Evolutionary conservation across 2,888 invertebrate genomes (phyloP).

Genomic region (Noctua pronuba): DNA sequence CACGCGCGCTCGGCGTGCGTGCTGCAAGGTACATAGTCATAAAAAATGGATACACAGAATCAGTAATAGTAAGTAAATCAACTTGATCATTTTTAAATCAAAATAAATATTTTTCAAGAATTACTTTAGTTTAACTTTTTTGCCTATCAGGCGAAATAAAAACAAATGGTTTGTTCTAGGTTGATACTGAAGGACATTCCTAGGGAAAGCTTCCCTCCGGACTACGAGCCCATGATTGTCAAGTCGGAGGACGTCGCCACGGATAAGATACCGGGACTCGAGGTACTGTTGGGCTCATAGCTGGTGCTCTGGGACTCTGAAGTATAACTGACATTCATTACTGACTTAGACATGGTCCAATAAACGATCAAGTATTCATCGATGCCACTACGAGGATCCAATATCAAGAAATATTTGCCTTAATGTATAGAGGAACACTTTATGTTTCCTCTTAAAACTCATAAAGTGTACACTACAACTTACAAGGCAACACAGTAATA

Average conservation of each 20-base stretch:
- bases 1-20: neutral
- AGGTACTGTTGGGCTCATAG: constrained; percentile 54
- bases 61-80: too few relatives aligned
- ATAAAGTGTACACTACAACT: neutral
- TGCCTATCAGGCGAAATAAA: neutral
- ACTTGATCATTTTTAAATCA: too few relatives aligned
- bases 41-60: too few relatives aligned
- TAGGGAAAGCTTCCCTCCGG: constrained; percentile 76
- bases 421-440: neutral
- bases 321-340: neutral
- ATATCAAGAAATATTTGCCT: neutral
- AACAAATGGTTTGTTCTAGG: constrained; percentile 66
- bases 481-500: neutral
- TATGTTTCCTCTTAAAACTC: neutral
- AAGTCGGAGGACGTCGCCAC: constrained; percentile 64
- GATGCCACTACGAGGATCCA: too few relatives aligned
- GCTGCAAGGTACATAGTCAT: neutral
- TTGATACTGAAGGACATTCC: constrained; percentile 80
- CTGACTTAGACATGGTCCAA: neutral
- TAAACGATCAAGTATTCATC: neutral
- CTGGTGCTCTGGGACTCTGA: neutral
- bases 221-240: constrained; percentile 73
- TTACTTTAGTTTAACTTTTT: too few relatives aligned
- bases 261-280: constrained; percentile 72
- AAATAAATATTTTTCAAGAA: too few relatives aligned